Percentiles rank a stretch among this genome's conserved stretches.
Evolutionary conservation across 2,888 invertebrate species (phyloP).

Genomic region (Pristionchus fissidentatus): DNA sequence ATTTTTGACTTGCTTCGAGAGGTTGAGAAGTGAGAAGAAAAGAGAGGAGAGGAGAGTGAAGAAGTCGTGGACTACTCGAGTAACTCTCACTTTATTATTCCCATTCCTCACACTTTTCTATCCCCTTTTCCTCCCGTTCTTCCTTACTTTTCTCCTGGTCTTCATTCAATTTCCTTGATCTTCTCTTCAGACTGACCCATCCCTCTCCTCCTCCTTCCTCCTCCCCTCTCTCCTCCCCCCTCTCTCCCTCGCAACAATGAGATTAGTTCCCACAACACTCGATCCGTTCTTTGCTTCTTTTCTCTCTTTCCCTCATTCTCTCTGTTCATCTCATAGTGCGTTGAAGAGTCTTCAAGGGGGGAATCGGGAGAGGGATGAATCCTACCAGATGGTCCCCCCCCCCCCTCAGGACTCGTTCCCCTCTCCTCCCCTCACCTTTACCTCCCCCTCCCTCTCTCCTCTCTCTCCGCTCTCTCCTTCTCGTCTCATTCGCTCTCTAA

Average conservation of each 20-base stretch:
- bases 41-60: background rate
- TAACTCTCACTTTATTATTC: slow-evolving; percentile 2
- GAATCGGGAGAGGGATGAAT: background rate
- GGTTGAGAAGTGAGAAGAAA: background rate
- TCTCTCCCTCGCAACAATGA: slow-evolving; percentile 6
- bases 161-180: slow-evolving; percentile 10
- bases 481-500: too few species aligned
- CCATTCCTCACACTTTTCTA: background rate
- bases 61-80: slow-evolving; percentile 30
- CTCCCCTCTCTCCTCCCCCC: background rate
- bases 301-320: slow-evolving; percentile 2
- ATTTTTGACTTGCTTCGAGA: slow-evolving; percentile 22
- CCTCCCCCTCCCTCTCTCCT: slow-evolving; percentile 10
- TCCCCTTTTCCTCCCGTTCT: slow-evolving; percentile 8
- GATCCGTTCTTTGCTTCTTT: background rate
- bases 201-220: background rate
- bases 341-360: slow-evolving; percentile 9
- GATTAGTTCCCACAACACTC: slow-evolving; percentile 15
- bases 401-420: background rate
- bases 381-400: slow-evolving; percentile 19
- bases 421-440: slow-evolving; percentile 18
- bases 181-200: background rate
- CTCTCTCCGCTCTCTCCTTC: slow-evolving; percentile 23
- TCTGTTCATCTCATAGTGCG: background rate
- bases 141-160: background rate